Evolutionary conservation across 2,888 invertebrate genomes (phyloP).

Genomic region (Eugnorisma glareosa): DNA sequence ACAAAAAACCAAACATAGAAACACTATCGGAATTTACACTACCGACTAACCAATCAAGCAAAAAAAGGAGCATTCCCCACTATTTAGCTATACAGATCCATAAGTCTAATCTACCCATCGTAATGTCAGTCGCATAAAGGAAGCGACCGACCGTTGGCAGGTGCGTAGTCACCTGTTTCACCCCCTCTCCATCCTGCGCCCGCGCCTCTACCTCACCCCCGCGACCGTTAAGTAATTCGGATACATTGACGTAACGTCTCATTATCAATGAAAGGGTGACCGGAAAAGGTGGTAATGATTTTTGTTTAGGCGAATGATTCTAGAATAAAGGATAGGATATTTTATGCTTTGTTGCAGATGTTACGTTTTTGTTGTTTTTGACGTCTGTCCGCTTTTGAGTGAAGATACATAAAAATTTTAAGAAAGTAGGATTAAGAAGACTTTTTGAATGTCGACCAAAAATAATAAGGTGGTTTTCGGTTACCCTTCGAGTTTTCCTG

Average conservation of each 20-base stretch:
- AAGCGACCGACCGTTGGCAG: constrained; percentile 87
- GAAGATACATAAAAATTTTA: not conserved
- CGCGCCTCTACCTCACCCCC: constrained; percentile 65
- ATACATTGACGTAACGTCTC: constrained; percentile 79
- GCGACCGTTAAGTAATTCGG: constrained; percentile 83
- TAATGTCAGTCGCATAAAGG: constrained; percentile 85
- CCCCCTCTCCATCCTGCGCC: constrained; percentile 44
- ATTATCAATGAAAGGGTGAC: constrained; percentile 67
- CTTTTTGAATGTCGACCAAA: not conserved
- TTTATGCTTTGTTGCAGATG: constrained; percentile 19
- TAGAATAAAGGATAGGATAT: not conserved
- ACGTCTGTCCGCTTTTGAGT: not conserved
- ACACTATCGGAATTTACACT: constrained; percentile 40
- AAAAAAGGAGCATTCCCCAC: constrained; percentile 55
- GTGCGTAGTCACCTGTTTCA: constrained; percentile 88
- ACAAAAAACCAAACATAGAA: constrained; percentile 17
- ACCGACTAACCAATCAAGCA: constrained; percentile 45
- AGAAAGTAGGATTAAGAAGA: too few relatives aligned
- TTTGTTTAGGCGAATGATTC: constrained; percentile 35
- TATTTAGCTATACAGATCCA: constrained; percentile 67
- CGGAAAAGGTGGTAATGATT: constrained; percentile 60
- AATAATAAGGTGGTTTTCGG: not conserved
- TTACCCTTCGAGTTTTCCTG: not conserved
- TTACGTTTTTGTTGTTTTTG: not conserved
- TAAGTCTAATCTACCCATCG: constrained; percentile 84